Evolutionary conservation across 2,113 vertebrate species (phyloP).

Genomic region (Zingel zingel): DNA sequence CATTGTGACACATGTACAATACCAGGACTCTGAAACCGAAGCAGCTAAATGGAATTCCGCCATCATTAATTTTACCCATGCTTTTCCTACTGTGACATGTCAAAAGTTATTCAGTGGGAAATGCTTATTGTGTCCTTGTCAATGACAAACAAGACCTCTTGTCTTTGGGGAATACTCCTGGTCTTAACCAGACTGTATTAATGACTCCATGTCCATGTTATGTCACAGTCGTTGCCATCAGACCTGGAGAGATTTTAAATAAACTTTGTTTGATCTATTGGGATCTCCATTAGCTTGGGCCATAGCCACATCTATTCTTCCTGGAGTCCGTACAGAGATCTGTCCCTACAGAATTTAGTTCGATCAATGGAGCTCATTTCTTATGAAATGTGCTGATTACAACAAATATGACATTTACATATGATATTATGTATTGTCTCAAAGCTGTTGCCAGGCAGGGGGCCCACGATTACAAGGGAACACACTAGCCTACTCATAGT

Average conservation of each 20-base stretch:
- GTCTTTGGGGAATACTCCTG: too few species aligned
- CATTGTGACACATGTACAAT: neutral
- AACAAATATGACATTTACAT: neutral
- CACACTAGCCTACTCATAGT: too few species aligned
- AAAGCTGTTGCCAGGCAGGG: neutral
- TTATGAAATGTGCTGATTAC: neutral
- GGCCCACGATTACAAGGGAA: neutral
- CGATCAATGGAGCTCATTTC: neutral
- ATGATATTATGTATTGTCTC: neutral
- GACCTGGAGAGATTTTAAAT: neutral
- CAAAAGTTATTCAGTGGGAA: neutral
- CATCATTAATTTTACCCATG: neutral
- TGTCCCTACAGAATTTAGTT: neutral
- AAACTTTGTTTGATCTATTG: too few species aligned
- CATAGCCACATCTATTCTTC: too few species aligned
- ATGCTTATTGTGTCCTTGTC: neutral
- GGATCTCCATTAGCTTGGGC: too few species aligned
- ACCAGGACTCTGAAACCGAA: neutral
- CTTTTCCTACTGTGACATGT: neutral
- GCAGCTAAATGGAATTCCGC: too few species aligned
- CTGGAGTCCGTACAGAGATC: neutral
- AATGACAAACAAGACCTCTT: neutral
- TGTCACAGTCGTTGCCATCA: neutral
- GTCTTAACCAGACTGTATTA: too few species aligned
- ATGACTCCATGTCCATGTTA: neutral